Conservation (phyloP, 2,797 vertebrate genomes). For the Syndactyla subalaris region DNA sequence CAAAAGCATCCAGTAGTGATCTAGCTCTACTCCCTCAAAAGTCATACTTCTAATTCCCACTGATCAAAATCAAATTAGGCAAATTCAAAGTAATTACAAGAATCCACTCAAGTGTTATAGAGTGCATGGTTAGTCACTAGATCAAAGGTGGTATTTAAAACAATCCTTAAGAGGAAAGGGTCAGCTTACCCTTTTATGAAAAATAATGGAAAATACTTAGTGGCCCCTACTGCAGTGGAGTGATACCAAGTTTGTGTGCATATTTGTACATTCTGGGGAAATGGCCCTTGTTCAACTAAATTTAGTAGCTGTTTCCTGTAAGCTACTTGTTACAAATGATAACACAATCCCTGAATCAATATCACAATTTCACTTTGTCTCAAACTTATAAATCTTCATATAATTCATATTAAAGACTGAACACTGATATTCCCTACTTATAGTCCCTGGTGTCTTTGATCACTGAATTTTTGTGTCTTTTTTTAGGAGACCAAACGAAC, state of each 20-base stretch:
- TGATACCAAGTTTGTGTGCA: not conserved
- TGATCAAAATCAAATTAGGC: not conserved
- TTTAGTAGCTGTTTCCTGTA: not conserved
- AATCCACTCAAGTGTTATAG: not conserved
- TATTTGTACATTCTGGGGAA: not conserved
- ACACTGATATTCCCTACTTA: not conserved
- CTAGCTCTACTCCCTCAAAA: not conserved
- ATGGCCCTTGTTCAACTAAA: not conserved
- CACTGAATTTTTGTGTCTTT: not conserved
- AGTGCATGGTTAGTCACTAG: not conserved
- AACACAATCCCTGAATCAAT: not conserved
- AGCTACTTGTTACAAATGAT: not conserved
- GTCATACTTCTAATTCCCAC: not conserved
- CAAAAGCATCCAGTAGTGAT: not conserved
- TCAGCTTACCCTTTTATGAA: not conserved
- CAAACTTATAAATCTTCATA: not conserved
- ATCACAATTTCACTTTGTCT: not conserved
- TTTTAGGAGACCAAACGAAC: not conserved
- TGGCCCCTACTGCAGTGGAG: not conserved
- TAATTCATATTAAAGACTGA: not conserved
- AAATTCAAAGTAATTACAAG: not conserved
- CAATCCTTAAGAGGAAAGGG: not conserved
- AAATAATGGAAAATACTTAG: not conserved
- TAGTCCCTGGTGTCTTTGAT: not conserved
- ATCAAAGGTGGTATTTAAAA: not conserved